A percentile compares a stretch with the other conserved stretches of the same genome.
These are phyloP conservation scores for Tuta absoluta DNA, from an alignment of 2,888 invertebrate species.

Conservation along the genomic window DNA sequence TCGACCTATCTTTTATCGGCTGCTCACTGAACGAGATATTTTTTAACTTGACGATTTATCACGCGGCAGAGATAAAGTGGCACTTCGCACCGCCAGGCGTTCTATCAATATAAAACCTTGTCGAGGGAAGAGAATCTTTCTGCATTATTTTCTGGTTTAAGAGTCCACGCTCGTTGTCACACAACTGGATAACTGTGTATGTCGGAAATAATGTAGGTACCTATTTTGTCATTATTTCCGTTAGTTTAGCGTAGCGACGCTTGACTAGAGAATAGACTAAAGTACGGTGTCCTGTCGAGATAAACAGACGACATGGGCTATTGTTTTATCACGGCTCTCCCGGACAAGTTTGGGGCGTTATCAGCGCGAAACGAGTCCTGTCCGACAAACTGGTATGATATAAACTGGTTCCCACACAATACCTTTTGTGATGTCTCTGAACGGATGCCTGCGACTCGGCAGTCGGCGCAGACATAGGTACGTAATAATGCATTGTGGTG, in stretches of 20 bases:
- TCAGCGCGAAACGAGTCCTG: constrained; percentile 69
- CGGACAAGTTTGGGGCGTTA: constrained; percentile 54
- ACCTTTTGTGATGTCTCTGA: constrained; percentile 71
- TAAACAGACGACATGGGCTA: constrained; percentile 29
- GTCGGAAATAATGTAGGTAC: not conserved
- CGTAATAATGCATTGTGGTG: constrained; percentile 29
- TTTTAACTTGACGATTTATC: constrained; percentile 20
- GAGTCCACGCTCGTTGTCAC: not conserved
- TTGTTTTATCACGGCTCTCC: constrained; percentile 41
- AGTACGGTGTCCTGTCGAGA: not conserved
- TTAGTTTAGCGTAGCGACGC: not conserved
- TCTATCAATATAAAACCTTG: constrained; percentile 24
- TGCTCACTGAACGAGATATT: constrained; percentile 17
- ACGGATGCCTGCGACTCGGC: constrained; percentile 53
- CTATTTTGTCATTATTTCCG: not conserved
- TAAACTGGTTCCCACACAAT: constrained; percentile 71
- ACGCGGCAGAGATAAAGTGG: constrained; percentile 23
- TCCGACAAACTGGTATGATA: constrained; percentile 56
- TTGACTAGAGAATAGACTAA: not conserved
- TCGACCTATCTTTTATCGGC: constrained; percentile 31
- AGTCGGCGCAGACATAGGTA: constrained; percentile 23
- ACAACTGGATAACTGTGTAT: not conserved
- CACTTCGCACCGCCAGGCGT: constrained; percentile 3
- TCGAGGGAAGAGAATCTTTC: constrained; percentile 12
- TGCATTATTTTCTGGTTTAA: not conserved